Conservation (phyloP, 2,888 invertebrate species). For the Reticulitermes lucifugus region DNA sequence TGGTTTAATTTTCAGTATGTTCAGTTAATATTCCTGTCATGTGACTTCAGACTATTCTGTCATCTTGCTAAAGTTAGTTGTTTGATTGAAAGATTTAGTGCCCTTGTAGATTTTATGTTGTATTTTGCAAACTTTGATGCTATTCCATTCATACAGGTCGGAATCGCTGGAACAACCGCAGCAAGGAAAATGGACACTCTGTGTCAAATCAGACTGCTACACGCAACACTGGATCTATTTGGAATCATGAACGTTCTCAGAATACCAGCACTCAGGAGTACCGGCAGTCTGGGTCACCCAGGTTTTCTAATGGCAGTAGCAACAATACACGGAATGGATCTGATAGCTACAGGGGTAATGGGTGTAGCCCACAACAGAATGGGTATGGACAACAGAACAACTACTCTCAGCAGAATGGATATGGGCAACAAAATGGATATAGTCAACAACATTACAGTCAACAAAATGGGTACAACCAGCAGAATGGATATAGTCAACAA, state of each 20-base stretch:
- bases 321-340: conserved; percentile 3
- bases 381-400: conserved; percentile 56
- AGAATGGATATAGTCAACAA: conserved; percentile 58
- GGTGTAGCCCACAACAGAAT: conserved; percentile 61
- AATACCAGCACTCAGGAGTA: conserved; percentile 58
- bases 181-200: conserved; percentile 54
- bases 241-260: conserved; percentile 40
- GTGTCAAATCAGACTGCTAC: conserved; percentile 15
- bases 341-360: conserved; percentile 7
- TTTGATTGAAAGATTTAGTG: too few species aligned
- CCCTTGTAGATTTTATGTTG: too few species aligned
- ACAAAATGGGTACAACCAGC: conserved; percentile 59
- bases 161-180: conserved; percentile 63
- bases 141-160: conserved; percentile 54
- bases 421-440: conserved; percentile 44
- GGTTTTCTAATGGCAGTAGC: conserved; percentile 27
- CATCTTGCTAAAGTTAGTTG: too few species aligned
- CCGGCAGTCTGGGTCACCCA: conserved; percentile 62
- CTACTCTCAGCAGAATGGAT: conserved; percentile 40
- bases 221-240: not conserved
- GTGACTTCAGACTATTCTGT: too few species aligned
- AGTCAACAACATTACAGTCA: conserved; percentile 18
- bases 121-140: too few species aligned
- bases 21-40: too few species aligned
- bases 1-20: too few species aligned